These are phyloP conservation scores for Drosophila nigromelanica DNA, from an alignment of 1,140 invertebrate genomes.

Conservation along the genomic window DNA sequence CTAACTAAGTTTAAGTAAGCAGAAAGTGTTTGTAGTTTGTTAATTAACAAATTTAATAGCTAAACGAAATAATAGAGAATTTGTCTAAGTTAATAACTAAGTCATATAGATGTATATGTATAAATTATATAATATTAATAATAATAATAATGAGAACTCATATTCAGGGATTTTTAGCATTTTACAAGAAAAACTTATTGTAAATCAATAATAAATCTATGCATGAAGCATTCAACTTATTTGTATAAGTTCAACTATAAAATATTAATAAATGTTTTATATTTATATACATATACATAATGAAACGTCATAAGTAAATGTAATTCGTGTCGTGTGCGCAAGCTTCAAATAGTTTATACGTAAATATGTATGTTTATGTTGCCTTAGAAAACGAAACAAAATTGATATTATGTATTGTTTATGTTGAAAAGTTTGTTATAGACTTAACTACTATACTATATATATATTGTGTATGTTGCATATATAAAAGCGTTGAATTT, in stretches of 20 bases:
- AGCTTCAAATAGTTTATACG: constrained; percentile 39
- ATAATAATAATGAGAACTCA: constrained; percentile 79
- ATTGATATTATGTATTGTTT: constrained; percentile 47
- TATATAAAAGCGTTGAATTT: constrained; percentile 69
- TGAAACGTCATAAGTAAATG: constrained; percentile 38
- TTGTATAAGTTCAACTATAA: constrained; percentile 36
- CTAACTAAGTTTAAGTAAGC: constrained; percentile 43
- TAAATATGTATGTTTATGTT: constrained; percentile 34
- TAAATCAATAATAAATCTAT: constrained; percentile 43
- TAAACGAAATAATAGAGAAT: constrained; percentile 50
- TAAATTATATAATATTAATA: constrained; percentile 38
- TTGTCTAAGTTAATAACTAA: constrained; percentile 54
- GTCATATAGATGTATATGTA: constrained; percentile 41
- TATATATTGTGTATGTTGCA: constrained; percentile 35
- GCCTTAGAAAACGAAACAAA: constrained; percentile 29
- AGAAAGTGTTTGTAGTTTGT: constrained; percentile 64
- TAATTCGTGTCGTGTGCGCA: constrained; percentile 47
- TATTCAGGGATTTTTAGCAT: constrained; percentile 84
- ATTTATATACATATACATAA: constrained; percentile 50
- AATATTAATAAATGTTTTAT: constrained; percentile 63
- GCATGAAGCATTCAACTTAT: constrained; percentile 47
- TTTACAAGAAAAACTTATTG: constrained; percentile 65
- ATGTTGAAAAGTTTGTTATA: constrained; percentile 58
- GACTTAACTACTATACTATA: constrained; percentile 20
- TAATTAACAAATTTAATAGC: constrained; percentile 53